phyloP scores from a whole-genome alignment of 1,140 invertebrate species.

The Aphelenchoides fujianensis region DNA sequence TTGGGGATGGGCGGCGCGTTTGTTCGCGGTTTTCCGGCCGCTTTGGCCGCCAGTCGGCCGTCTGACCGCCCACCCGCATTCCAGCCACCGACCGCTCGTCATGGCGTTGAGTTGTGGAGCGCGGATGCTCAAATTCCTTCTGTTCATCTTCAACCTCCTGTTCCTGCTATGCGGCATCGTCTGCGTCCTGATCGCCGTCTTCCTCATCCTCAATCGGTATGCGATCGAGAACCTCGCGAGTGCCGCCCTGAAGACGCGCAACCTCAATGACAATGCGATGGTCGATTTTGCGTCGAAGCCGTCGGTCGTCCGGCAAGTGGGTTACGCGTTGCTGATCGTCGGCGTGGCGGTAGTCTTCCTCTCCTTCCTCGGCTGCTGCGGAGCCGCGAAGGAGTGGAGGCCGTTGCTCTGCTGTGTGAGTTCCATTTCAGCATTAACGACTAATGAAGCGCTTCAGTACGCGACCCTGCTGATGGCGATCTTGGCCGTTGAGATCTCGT shows the following conservation, averaged over 20 bases:
- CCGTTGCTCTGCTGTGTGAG: conserved; percentile 58
- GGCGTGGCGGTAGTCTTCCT: conserved; percentile 57
- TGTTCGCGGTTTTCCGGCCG: too few species aligned
- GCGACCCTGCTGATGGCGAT: conserved; percentile 60
- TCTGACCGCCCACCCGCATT: too few species aligned
- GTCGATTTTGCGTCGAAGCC: conserved; percentile 60
- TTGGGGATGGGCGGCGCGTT: too few species aligned
- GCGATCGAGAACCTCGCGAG: conserved; percentile 60
- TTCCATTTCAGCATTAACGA: conserved; percentile 22
- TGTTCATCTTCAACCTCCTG: conserved; percentile 12
- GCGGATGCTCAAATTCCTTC: not conserved
- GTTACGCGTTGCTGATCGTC: conserved; percentile 56
- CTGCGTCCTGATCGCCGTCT: conserved; percentile 54
- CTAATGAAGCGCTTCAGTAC: conserved; percentile 43
- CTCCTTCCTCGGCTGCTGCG: conserved; percentile 60
- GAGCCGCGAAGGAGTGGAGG: conserved; percentile 61
- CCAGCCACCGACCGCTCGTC: too few species aligned
- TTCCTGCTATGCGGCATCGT: conserved; percentile 57
- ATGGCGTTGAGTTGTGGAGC: conserved; percentile 12
- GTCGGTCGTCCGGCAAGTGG: conserved; percentile 60
- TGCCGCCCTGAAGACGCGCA: conserved; percentile 55
- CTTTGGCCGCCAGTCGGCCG: too few species aligned
- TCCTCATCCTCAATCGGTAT: conserved; percentile 60
- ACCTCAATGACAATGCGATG: conserved; percentile 57
- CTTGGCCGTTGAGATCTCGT: conserved; percentile 58